Evolutionary conservation across 2,797 vertebrate genomes (phyloP), one percentile per base, ranked within the genome.

Genomic region (Esox masquinongy): DNA sequence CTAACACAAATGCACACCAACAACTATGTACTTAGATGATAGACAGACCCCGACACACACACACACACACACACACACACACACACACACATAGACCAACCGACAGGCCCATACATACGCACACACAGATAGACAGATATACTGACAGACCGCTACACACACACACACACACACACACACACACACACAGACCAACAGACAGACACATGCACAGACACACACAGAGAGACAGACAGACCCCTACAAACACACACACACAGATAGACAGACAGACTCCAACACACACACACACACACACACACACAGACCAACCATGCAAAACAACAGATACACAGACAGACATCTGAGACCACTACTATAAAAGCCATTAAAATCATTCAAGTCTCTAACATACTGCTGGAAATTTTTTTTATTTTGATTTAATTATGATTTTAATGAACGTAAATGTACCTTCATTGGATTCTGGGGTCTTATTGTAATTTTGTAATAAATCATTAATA

Each of bases 1-100:
- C 34, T 72, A 34, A 36, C 12, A 19, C 36, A 72, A 39, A 72
- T 56, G 70, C 50, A 56, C 34, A 31, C 34, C 19, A 11, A 72
- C 29, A 50, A 56, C 11, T 56, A 36, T 72, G 29, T 49, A 67
- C 31, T 67, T 8, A 11, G 14, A 15, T 29, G 63, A 34, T 1
- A 31, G 16, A 31, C 5, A 66, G 56, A 59, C n/a, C n/a, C 6
- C 9, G 9, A 56, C 2, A n/a, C 29, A 74, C 29, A 68, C 63
- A 15, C 61, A 67, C 49, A 51, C 12, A 47, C 7, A 14, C 43
- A 11, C 4, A 51, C 34, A 2, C 16, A 53, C 4, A 53, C 8
- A 56, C 1, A n/a, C 29, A 74, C 29, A 68, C 63, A 34, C 61
- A 67, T 19, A 51, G 29, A 51, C 43, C 29, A 29, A 59, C 0